Percentiles rank a stretch among this genome's conserved stretches.
phyloP scores from a whole-genome alignment of 2,797 vertebrate species.

The Propithecus perrieri region DNA sequence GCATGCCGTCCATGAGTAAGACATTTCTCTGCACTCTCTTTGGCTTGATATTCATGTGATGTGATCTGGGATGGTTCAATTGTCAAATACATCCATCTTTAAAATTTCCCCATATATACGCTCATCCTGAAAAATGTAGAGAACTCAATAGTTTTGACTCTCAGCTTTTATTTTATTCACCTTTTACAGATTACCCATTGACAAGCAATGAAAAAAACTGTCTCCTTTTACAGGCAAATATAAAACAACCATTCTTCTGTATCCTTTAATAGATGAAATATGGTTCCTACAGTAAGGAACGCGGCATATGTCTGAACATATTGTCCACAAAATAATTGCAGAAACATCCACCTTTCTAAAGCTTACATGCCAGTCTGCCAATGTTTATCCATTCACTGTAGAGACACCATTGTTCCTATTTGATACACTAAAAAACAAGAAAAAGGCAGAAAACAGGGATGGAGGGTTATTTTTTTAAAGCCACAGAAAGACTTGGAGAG shows the following conservation, averaged over 20 bases:
- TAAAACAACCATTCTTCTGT: not conserved
- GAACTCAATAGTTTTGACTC: not conserved
- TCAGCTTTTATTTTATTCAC: not conserved
- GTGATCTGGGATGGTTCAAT: not conserved
- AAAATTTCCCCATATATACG: not conserved
- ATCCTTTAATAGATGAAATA: not conserved
- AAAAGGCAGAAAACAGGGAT: constrained; percentile 1
- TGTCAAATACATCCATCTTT: not conserved
- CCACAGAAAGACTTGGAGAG: not conserved
- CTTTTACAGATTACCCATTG: not conserved
- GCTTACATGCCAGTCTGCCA: not conserved
- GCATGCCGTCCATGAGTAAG: not conserved
- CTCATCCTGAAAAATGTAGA: not conserved
- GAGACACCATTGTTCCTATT: not conserved
- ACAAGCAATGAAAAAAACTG: not conserved
- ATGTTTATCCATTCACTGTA: not conserved
- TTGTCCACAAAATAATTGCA: not conserved
- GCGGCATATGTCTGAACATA: accelerated
- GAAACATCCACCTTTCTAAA: not conserved
- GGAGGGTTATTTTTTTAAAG: not conserved
- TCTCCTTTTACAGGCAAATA: not conserved
- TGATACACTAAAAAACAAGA: not conserved
- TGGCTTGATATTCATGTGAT: not conserved
- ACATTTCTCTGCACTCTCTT: not conserved
- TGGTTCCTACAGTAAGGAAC: not conserved